Evolutionary conservation across 2,888 invertebrate genomes (phyloP), one percentile per base, ranked within the genome.

Genomic region (Antitype chi): DNA sequence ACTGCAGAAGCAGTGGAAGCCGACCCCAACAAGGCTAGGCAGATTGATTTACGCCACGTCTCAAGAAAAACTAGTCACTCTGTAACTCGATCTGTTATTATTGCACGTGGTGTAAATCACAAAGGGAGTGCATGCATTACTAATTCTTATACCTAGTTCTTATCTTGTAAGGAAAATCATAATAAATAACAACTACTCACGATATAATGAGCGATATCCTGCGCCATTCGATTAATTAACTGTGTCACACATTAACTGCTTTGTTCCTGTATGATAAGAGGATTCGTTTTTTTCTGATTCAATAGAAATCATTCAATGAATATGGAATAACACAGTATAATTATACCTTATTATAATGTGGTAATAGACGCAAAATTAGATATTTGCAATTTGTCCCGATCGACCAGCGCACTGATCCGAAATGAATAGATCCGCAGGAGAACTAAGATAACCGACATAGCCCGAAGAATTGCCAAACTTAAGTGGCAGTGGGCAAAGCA

Each of bases 161-260:
- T 78, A 81, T 82, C 79, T 81, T 43, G 53, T 68, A 70, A 70
- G 74, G 74, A 81, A 82, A 83, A 67, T 82, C 69, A 53, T 55
- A 70, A 69, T 77, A 74, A 78, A 68, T 62, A 78, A 73, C 47
- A 53, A 59, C 59, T 63, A 78, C 15, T 82, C 62, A 74, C 25
- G 25, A n/a, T 43, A 20, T 52, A 74, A 70, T 67, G n/a, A 70
- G 47, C 57, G 6, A 81, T 73, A 77, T 77, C 81, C 75, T 68
- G 81, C 25, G 15, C 17, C 2, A 69, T 72, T 71, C n/a, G 17
- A 64, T 69, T 77, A 59, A 71, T 43, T 68, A 55, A 68, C 23
- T 13, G n/a, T 75, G 32, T 43, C 43, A 32, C 23, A 63, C 43
- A 32, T 15, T 68, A 53, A 68, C 23, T 52, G 32, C 63, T 57